Conservation (phyloP, 92 coral and sea anemone genomes). For the Virgularia gustaviana region DNA sequence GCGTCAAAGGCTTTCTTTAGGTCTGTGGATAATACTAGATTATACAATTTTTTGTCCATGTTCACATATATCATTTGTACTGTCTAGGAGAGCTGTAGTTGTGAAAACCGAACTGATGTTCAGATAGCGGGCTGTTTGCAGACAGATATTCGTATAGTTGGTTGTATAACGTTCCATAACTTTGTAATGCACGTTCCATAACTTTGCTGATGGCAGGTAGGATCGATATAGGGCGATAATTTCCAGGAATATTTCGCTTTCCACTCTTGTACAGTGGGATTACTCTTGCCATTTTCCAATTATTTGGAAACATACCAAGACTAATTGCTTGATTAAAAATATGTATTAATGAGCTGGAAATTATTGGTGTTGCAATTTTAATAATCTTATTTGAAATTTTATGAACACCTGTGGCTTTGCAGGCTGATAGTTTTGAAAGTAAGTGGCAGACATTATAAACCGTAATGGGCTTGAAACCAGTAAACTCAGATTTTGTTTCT, state of each 20-base stretch:
- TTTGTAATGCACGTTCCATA: not conserved
- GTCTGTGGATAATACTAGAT: no score
- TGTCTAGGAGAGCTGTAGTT: not conserved
- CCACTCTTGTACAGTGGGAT: not conserved
- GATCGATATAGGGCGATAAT: not conserved
- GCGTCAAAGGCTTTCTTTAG: no score
- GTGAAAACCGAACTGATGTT: not conserved
- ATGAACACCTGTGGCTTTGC: not conserved
- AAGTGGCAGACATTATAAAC: no score
- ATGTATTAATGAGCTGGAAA: not conserved
- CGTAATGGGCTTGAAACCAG: no score
- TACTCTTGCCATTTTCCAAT: no score
- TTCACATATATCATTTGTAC: not conserved
- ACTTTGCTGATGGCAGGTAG: not conserved
- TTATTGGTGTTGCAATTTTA: no score
- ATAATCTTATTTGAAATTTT: not conserved
- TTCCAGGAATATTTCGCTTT: not conserved
- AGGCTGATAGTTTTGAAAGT: no score
- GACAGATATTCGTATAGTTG: not conserved
- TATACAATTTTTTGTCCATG: no score
- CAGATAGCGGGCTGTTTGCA: not conserved
- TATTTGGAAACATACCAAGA: not conserved
- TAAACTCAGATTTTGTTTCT: no score
- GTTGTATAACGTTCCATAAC: not conserved
- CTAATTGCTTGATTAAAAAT: no score